Base-by-base conservation (phyloP, 2,888 invertebrate genomes). In the Amiota communis region DNA sequence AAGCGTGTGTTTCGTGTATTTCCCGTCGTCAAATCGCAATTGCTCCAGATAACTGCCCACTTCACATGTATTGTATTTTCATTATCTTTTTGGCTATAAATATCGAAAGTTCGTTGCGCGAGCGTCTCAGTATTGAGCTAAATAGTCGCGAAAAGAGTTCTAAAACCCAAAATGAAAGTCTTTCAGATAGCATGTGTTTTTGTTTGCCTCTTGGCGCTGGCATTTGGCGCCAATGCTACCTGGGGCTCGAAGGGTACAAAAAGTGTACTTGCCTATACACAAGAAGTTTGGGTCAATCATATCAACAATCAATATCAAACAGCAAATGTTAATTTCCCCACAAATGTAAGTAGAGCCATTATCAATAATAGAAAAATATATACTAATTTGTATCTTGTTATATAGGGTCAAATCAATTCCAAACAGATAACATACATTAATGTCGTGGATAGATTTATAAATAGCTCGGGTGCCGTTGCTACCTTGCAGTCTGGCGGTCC, bases 401-500 rank as follows among this genome's bases (percentile, higher is more conserved):
- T 20, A n/a, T 56, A 78, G 78, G 78, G 78, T 71, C 70, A 73
- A 73, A 71, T 47, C 48, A 78, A 78, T 65, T 73, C 70, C 20
- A 74, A 64, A 61, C 61, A 63, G 10, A 78, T 78, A 47, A 74
- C 70, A 9, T 76, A 13, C 61, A 73, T 78, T 20, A 76, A 61
- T 51, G 71, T 78, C 0, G 76, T 64, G 20, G 78, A 78, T 23
- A 47, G 71, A 48, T 78, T 78, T 13, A 69, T 74, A 20, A 78
- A 78, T 56, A 78, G 73, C 49, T 78, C 78, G 12, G 78, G 78
- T 20, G 78, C 78, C 17, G n/a, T 6, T 9, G n/a, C 73, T 8
- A 64, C 72, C 1, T 67, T 83, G 13, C 72, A 20, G 72, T 74
- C 78, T 2, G 82, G 81, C 48, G 82, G 82, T 72, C 76, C 77